Evolutionary conservation across 2,888 invertebrate genomes (phyloP).

Genomic region (Drosophila mulleri): DNA sequence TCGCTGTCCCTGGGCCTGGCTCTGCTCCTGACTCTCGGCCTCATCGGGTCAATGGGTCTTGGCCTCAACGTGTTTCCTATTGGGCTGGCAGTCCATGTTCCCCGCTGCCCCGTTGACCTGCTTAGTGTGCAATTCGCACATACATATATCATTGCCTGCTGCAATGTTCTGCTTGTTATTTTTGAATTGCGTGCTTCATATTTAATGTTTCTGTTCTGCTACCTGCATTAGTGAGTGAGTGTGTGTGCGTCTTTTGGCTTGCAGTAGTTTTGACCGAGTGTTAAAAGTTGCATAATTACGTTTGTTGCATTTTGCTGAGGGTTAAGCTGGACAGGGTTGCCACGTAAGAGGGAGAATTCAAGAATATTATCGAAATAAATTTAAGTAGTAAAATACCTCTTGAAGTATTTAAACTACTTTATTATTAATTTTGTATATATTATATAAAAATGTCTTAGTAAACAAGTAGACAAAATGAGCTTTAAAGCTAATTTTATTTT

Average conservation of each 20-base stretch:
- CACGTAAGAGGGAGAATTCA: conserved; percentile 1
- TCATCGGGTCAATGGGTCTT: conserved; percentile 54
- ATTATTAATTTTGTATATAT: not conserved
- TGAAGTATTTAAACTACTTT: not conserved
- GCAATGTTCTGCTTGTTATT: conserved; percentile 51
- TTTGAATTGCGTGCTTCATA: conserved; percentile 71
- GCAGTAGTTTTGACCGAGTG: conserved; percentile 58
- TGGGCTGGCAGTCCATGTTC: conserved; percentile 44
- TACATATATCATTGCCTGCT: conserved; percentile 59
- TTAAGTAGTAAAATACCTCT: not conserved
- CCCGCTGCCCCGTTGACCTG: conserved; percentile 66
- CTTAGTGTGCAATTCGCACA: conserved; percentile 55
- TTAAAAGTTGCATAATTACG: conserved; percentile 76
- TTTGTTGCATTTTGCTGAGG: conserved; percentile 41
- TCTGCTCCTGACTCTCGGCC: conserved; percentile 1
- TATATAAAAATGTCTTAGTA: not conserved
- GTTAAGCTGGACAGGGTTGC: conserved; percentile 41
- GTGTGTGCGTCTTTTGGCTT: conserved; percentile 43
- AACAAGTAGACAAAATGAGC: too few relatives aligned
- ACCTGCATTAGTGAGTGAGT: conserved; percentile 59
- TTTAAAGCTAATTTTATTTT: too few relatives aligned
- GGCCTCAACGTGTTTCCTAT: conserved; percentile 58
- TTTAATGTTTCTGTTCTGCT: conserved; percentile 35
- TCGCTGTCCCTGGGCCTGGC: conserved; percentile 11
- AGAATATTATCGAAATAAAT: too few relatives aligned